These are phyloP conservation scores for Petrolisthes cinctipes DNA, from an alignment of 2,888 invertebrate genomes.

Conservation along the genomic window DNA sequence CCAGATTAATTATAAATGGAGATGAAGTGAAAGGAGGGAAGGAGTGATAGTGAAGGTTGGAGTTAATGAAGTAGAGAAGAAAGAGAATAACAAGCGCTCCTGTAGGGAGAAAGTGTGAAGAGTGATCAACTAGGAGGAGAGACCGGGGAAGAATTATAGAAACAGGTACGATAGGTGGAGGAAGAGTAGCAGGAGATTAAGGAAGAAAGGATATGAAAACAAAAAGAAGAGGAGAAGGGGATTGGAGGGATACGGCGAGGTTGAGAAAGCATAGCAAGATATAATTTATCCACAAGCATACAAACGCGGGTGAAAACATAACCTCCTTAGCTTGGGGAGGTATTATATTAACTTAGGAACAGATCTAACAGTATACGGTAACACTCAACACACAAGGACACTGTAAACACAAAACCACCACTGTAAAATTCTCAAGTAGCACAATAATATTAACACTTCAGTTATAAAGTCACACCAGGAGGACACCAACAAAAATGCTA, in stretches of 20 bases:
- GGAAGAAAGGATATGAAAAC: neutral
- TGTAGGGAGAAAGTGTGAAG: neutral
- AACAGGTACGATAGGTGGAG: neutral
- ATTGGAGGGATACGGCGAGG: neutral
- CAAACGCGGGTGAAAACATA: too few relatives aligned
- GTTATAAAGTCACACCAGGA: too few relatives aligned
- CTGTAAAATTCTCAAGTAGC: too few relatives aligned
- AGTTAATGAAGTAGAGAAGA: neutral
- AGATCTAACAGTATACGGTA: too few relatives aligned
- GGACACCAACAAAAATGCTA: too few relatives aligned
- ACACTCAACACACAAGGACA: too few relatives aligned
- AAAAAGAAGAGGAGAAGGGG: neutral
- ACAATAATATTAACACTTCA: too few relatives aligned
- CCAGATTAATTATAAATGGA: too few relatives aligned
- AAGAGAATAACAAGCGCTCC: neutral
- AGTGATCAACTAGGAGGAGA: neutral
- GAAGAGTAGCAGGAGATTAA: neutral
- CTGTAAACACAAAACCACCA: too few relatives aligned
- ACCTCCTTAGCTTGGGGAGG: too few relatives aligned
- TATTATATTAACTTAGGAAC: too few relatives aligned
- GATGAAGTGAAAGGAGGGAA: neutral
- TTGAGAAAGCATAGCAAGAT: neutral
- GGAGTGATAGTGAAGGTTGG: neutral
- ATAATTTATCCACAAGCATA: neutral
- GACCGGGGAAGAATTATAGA: neutral